Evolutionary conservation across 2,797 vertebrate species (phyloP).

Genomic region (Ataeniobius toweri): DNA sequence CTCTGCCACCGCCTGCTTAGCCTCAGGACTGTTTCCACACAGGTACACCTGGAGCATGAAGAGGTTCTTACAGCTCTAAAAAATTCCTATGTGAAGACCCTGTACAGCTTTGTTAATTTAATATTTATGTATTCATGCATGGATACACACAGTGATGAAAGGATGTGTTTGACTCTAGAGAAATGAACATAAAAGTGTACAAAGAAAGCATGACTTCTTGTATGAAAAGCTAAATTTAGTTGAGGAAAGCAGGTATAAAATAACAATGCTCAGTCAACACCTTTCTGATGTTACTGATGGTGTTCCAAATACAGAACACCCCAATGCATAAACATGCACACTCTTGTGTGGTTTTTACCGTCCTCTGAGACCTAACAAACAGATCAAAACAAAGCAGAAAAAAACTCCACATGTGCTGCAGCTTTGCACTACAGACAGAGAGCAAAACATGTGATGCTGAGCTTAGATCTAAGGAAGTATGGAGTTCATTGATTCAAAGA

Average conservation of each 20-base stretch:
- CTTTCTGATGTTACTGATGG: slow-evolving; percentile 32
- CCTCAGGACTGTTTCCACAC: slow-evolving; percentile 86
- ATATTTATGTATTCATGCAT: slow-evolving; percentile 39
- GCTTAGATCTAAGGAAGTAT: slow-evolving; percentile 55
- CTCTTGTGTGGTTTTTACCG: slow-evolving; percentile 37
- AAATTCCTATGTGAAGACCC: not conserved
- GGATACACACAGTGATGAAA: slow-evolving; percentile 40
- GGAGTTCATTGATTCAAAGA: slow-evolving; percentile 70
- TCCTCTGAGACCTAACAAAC: slow-evolving; percentile 54
- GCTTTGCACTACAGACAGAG: slow-evolving; percentile 48
- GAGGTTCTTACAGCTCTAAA: not conserved
- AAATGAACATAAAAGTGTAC: slow-evolving; percentile 28
- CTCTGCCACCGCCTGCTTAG: slow-evolving; percentile 87
- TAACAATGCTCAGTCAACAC: slow-evolving; percentile 39
- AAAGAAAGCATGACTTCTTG: slow-evolving; percentile 13
- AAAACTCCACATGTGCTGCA: slow-evolving; percentile 45
- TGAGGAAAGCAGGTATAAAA: slow-evolving; percentile 29
- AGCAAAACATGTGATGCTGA: slow-evolving; percentile 42
- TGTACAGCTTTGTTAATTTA: slow-evolving; percentile 23
- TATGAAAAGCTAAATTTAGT: slow-evolving; percentile 38
- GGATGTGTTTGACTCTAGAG: slow-evolving; percentile 34
- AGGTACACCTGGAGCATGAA: slow-evolving; percentile 74
- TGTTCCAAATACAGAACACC: slow-evolving; percentile 36
- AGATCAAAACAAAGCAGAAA: slow-evolving; percentile 60
- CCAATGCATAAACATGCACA: slow-evolving; percentile 22